phyloP scores from a whole-genome alignment of 35 echinoderm and acorn worm species.

The Apostichopus parvimensis region DNA sequence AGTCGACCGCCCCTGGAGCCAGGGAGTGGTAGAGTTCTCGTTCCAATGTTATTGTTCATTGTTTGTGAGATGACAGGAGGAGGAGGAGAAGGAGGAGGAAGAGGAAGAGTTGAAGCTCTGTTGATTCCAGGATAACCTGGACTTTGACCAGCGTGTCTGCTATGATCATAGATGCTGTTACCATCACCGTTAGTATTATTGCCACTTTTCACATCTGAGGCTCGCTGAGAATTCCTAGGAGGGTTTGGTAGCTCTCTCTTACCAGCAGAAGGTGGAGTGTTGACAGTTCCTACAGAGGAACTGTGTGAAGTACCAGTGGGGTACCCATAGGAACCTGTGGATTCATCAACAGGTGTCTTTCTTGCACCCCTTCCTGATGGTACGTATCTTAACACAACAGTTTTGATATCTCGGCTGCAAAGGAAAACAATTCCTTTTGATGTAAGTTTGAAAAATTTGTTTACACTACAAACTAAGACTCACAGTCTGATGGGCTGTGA shows the following conservation, averaged over 20 bases:
- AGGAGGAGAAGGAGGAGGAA: neutral
- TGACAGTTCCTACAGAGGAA: neutral
- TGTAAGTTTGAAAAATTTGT: neutral
- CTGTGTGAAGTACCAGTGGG: neutral
- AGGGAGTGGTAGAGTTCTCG: neutral
- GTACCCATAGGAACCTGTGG: conserved; percentile 1
- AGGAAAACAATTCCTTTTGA: neutral
- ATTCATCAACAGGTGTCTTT: neutral
- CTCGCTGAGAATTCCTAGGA: neutral
- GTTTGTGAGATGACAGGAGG: neutral
- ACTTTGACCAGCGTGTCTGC: neutral
- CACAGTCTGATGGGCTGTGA: too few species aligned
- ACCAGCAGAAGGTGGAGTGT: neutral
- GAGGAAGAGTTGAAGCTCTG: conserved; percentile 1
- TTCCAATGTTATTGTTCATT: neutral
- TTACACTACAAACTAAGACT: neutral
- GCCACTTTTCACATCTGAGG: neutral
- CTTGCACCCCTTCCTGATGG: conserved; percentile 17
- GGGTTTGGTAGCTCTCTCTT: neutral
- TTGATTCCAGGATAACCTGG: neutral
- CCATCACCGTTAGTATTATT: neutral
- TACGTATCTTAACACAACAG: conserved; percentile 52
- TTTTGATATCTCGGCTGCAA: conserved; percentile 63
- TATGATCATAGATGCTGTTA: neutral
- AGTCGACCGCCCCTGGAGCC: neutral